These are phyloP conservation scores for Pinna nobilis DNA, from an alignment of 1,140 invertebrate species.

Conservation along the genomic window DNA sequence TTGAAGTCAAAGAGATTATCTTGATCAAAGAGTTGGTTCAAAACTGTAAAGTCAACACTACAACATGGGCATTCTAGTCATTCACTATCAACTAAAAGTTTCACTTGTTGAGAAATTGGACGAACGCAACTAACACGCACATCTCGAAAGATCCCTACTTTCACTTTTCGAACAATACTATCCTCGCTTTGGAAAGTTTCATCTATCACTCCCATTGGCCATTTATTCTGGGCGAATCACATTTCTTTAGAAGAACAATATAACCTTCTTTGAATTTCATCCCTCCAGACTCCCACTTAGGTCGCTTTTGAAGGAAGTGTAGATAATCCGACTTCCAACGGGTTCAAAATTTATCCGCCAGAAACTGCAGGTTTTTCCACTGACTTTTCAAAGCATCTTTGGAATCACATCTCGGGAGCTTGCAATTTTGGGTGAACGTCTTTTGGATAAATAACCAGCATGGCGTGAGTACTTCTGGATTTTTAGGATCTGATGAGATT, in stretches of 20 bases:
- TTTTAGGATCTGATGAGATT: slow-evolving; percentile 3
- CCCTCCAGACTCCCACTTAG: slow-evolving; percentile 18
- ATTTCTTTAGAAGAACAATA: slow-evolving; percentile 18
- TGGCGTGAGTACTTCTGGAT: slow-evolving; percentile 8
- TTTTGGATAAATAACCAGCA: slow-evolving; percentile 11
- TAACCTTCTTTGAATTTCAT: slow-evolving; percentile 17
- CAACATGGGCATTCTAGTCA: too few relatives aligned
- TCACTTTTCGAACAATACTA: slow-evolving; percentile 21
- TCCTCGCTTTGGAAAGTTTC: slow-evolving; percentile 9
- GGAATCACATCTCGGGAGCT: background rate
- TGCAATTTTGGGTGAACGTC: background rate
- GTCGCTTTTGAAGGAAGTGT: slow-evolving; percentile 18
- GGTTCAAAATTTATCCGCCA: slow-evolving; percentile 27
- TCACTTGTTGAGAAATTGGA: slow-evolving; percentile 27
- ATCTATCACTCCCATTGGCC: slow-evolving; percentile 24
- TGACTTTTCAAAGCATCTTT: slow-evolving; percentile 27
- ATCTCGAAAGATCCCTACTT: background rate
- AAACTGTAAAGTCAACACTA: too few relatives aligned
- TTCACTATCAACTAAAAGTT: background rate
- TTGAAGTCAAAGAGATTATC: too few relatives aligned
- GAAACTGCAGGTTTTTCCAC: slow-evolving; percentile 27
- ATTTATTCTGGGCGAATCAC: slow-evolving; percentile 7
- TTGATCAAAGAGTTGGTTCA: too few relatives aligned
- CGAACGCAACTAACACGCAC: slow-evolving; percentile 1
- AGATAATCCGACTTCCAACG: slow-evolving; percentile 30